A percentile compares a stretch with the other conserved stretches of the same genome.
Evolutionary conservation across 2,797 vertebrate species (phyloP).

Genomic region (Lepus oiostolus): DNA sequence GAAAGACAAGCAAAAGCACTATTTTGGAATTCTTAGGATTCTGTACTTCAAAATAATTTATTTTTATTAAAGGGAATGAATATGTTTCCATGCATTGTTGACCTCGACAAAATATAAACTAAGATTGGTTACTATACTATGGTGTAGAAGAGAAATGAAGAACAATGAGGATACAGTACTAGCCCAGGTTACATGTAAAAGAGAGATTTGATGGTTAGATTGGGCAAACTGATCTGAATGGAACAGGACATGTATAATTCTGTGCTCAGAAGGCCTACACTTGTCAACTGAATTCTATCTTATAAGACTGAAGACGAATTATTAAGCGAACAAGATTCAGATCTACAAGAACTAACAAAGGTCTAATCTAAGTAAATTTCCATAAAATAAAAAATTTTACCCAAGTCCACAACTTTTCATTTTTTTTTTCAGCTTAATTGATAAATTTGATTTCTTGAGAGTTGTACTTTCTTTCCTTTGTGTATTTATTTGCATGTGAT

Average conservation of each 20-base stretch:
- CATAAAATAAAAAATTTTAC: conserved; percentile 4
- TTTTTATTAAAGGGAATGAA: conserved; percentile 13
- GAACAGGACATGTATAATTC: background rate
- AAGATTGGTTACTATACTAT: background rate
- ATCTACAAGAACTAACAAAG: background rate
- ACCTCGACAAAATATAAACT: conserved; percentile 7
- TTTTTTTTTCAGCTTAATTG: conserved; percentile 46
- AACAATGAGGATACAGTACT: background rate
- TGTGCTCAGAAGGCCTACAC: background rate
- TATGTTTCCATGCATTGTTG: background rate
- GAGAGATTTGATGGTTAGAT: background rate
- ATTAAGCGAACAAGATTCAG: conserved; percentile 42
- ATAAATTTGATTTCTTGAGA: background rate
- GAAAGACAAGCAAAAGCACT: conserved; percentile 6
- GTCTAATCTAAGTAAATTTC: conserved; percentile 23
- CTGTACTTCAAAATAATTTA: conserved; percentile 17
- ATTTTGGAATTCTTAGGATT: conserved; percentile 39
- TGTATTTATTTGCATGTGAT: background rate
- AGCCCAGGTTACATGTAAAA: background rate
- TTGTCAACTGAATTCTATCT: background rate
- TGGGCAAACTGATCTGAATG: background rate
- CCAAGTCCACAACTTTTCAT: background rate
- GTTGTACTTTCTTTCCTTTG: background rate
- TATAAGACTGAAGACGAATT: conserved; percentile 25
- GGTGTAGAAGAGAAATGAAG: background rate